phyloP scores from a whole-genome alignment of 2,113 vertebrate genomes.

The Cephalopterus ornatus region DNA sequence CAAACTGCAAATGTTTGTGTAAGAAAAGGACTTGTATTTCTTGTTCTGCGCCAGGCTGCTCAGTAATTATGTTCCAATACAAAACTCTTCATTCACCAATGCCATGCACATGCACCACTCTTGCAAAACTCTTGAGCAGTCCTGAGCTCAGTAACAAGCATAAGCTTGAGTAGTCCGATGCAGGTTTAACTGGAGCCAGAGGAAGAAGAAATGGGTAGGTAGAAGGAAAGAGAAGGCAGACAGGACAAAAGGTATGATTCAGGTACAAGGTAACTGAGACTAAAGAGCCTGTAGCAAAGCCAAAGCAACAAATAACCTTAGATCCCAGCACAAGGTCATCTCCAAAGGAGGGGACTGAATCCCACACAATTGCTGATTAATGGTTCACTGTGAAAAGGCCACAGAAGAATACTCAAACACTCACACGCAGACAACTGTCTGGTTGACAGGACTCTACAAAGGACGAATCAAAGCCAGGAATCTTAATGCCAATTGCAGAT shows the following conservation, averaged over 20 bases:
- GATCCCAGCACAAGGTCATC: background rate
- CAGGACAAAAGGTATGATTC: background rate
- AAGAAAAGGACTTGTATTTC: conserved; percentile 61
- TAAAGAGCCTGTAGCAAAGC: background rate
- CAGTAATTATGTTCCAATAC: conserved; percentile 15
- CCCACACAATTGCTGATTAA: background rate
- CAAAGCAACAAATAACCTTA: background rate
- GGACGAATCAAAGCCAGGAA: background rate
- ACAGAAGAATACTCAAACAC: background rate
- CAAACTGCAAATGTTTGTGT: conserved; percentile 68
- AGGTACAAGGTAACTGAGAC: background rate
- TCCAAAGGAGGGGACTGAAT: background rate
- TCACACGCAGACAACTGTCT: background rate
- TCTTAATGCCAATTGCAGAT: background rate
- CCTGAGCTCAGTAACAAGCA: background rate
- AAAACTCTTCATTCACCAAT: conserved; percentile 40
- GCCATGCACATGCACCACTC: background rate
- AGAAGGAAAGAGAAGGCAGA: background rate
- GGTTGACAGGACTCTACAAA: background rate
- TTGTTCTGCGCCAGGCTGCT: conserved; percentile 43
- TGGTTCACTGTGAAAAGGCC: accelerated
- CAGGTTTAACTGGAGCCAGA: background rate
- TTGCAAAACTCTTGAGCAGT: background rate
- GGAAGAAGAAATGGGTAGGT: background rate
- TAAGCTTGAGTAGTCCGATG: accelerated